phyloP scores from a whole-genome alignment of 1,140 invertebrate genomes.

The Caenorhabditis latens region DNA sequence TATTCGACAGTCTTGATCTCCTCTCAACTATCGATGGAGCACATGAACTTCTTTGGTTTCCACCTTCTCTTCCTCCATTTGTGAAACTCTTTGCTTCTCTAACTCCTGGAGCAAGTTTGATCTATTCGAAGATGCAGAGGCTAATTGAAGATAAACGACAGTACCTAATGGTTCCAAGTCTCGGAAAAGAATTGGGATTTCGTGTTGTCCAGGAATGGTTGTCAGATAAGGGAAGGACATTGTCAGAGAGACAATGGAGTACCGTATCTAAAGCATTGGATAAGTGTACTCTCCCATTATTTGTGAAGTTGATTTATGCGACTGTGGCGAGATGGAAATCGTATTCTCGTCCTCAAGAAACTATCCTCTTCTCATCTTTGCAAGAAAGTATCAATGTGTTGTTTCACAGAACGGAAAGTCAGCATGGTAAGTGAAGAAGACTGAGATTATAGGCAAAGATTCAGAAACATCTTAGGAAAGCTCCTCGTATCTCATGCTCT shows the following conservation, averaged over 20 bases:
- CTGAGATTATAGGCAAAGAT: background rate
- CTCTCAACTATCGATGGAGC: slow-evolving; percentile 92
- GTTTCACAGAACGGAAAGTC: slow-evolving; percentile 90
- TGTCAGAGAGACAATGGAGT: slow-evolving; percentile 93
- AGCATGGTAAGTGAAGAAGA: slow-evolving; percentile 82
- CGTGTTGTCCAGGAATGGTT: slow-evolving; percentile 95
- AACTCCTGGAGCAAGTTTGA: slow-evolving; percentile 62
- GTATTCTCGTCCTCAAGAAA: slow-evolving; percentile 92
- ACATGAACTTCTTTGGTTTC: slow-evolving; percentile 96
- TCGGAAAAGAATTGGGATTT: slow-evolving; percentile 89
- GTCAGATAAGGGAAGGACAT: slow-evolving; percentile 87
- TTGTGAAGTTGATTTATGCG: slow-evolving; percentile 95
- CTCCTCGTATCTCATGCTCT: slow-evolving; percentile 92
- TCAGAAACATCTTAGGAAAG: slow-evolving; percentile 79
- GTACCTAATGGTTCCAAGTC: slow-evolving; percentile 87
- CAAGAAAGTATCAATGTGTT: slow-evolving; percentile 98
- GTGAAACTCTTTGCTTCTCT: slow-evolving; percentile 82
- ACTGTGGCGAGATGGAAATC: slow-evolving; percentile 85
- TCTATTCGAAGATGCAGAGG: slow-evolving; percentile 69
- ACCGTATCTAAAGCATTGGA: slow-evolving; percentile 90
- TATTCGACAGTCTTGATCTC: slow-evolving; percentile 93
- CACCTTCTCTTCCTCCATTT: slow-evolving; percentile 87
- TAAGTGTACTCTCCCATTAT: slow-evolving; percentile 94
- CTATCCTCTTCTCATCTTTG: slow-evolving; percentile 90
- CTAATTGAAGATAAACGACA: slow-evolving; percentile 82